Percentiles rank a stretch among this genome's conserved stretches.
These are phyloP conservation scores for Cephus sareptanus DNA, from an alignment of 2,888 invertebrate genomes.

Conservation along the genomic window DNA sequence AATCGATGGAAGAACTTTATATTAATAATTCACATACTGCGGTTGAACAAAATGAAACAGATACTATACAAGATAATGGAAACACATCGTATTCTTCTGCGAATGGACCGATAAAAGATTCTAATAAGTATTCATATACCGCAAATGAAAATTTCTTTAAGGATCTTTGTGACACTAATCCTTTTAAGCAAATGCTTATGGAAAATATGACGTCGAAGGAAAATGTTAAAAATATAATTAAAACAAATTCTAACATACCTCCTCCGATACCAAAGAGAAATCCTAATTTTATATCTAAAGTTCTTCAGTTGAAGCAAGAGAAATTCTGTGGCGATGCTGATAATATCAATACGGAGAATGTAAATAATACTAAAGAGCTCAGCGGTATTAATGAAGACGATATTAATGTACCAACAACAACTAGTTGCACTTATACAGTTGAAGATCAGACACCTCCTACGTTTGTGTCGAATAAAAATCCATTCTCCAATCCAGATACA, in stretches of 20 bases:
- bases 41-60: background rate
- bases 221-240: background rate
- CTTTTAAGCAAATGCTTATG: slow-evolving; percentile 22
- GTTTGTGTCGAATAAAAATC: background rate
- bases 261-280: slow-evolving; percentile 5
- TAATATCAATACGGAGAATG: background rate
- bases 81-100: background rate
- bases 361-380: background rate
- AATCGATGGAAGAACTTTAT: background rate
- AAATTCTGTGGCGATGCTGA: background rate
- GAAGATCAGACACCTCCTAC: background rate
- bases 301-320: background rate
- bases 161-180: slow-evolving; percentile 24
- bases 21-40: background rate
- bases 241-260: background rate
- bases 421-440: background rate
- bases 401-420: background rate
- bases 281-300: background rate
- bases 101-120: background rate
- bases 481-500: background rate
- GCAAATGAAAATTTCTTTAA: background rate
- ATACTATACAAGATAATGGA: background rate
- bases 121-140: background rate
- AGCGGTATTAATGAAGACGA: background rate
- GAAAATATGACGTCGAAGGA: background rate